Evolutionary conservation across 2,888 invertebrate genomes (phyloP), one percentile per base, ranked within the genome.

Genomic region (Myopa tessellatipennis): DNA sequence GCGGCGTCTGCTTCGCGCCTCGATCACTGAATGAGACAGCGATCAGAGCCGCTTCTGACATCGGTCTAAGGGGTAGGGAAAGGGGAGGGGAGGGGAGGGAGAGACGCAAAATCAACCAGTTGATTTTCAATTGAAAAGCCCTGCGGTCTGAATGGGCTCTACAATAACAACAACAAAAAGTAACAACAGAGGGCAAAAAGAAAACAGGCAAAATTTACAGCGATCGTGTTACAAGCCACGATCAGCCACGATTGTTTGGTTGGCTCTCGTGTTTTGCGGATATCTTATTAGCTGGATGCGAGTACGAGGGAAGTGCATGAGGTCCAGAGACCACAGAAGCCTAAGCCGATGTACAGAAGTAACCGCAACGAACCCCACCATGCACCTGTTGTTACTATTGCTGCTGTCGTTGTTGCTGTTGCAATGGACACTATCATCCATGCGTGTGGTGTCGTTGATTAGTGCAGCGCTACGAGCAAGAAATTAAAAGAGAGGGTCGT

Each of bases 51-150:
- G 34, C 65, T 36, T 16, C 26, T 36, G 65, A 36, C 34, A 26
- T 38, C 26, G 26, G 26, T 1, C 26, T 26, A 26, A 1, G 26
- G 26, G 26, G 16, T 0, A 3, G 2, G 10, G 4, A n/a, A 16
- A 8, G 45, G 68, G 45, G 6, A 40, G 40, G 2, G 68, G 26
- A n/a, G 38, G 38, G 38, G 4, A 7, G 16, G 71, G 4, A 58
- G 52, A 12, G 52, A 34, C 14, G 38, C n/a, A 34, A 26, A 34
- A 3, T 12, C 45, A 36, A 16, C 63, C n/a, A n/a, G 45, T 68
- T 75, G 68, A 6, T 60, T 68, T 75, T 75, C 75, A 75, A 69
- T 69, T 68, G 75, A 69, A 75, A 69, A 68, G 68, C 68, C 75
- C 75, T 75, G 75, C 45, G 75, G 69, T 75, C 55, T 16, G 50